Evolutionary conservation across 2,888 invertebrate genomes (phyloP).

Genomic region (Leptinotarsa juncta): DNA sequence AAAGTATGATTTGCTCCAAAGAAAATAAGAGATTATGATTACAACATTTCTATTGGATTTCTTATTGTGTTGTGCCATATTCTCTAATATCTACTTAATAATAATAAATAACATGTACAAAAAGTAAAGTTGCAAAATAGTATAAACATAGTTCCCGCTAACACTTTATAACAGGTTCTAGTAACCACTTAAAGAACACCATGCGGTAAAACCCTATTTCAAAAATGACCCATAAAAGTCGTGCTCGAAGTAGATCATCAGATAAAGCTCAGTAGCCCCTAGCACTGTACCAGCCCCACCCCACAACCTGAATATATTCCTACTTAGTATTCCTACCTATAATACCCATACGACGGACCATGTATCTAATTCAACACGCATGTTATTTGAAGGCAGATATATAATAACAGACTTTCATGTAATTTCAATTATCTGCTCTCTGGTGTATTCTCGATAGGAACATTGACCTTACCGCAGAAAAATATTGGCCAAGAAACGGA

Average conservation of each 20-base stretch:
- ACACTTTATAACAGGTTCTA: background rate
- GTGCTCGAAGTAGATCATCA: conserved; percentile 6
- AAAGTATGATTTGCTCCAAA: too few species aligned
- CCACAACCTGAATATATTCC: background rate
- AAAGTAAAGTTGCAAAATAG: too few species aligned
- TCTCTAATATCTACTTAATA: too few species aligned
- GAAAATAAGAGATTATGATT: too few species aligned
- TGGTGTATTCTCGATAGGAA: background rate
- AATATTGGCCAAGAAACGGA: background rate
- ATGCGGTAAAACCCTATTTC: background rate
- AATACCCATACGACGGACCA: background rate
- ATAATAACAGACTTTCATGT: background rate
- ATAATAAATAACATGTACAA: too few species aligned
- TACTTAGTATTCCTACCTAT: conserved; percentile 10
- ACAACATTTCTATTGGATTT: too few species aligned
- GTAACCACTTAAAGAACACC: background rate
- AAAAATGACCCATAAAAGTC: conserved; percentile 8
- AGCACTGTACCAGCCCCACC: conserved; percentile 8
- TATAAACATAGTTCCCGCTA: too few species aligned
- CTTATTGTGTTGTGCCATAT: too few species aligned
- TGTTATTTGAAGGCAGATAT: background rate
- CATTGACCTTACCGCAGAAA: background rate
- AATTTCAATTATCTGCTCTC: background rate
- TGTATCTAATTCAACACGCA: conserved; percentile 6
- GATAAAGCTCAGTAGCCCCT: conserved; percentile 19